Conservation (phyloP, 2,113 vertebrate species). For the Dissostichus mawsoni region DNA sequence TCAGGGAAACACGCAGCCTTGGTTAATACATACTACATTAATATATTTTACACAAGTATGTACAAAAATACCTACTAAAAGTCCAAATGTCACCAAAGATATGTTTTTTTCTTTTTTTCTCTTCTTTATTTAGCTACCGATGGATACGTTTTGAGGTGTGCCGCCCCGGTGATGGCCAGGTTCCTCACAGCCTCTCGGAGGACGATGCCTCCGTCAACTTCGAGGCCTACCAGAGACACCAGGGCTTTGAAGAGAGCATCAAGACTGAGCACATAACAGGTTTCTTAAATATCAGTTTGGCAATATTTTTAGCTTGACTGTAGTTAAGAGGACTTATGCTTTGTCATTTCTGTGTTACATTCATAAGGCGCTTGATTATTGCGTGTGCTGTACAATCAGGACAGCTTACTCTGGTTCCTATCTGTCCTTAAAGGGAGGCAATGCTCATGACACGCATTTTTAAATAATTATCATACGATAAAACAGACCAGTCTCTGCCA, state of each 20-base stretch:
- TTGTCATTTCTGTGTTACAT: neutral
- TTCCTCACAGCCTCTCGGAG: slow-evolving; percentile 82
- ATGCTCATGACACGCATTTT: too few relatives aligned
- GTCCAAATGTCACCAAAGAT: neutral
- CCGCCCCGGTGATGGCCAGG: slow-evolving; percentile 83
- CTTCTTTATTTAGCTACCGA: slow-evolving; percentile 82
- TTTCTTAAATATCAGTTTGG: slow-evolving; percentile 6
- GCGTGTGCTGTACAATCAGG: neutral
- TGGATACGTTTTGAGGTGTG: slow-evolving; percentile 92
- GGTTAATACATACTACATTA: neutral
- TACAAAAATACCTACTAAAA: neutral
- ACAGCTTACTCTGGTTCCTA: neutral
- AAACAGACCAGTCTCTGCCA: too few relatives aligned
- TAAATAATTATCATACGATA: too few relatives aligned
- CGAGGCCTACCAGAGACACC: slow-evolving; percentile 88
- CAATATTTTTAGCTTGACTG: neutral
- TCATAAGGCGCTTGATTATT: neutral
- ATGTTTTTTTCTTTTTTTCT: neutral
- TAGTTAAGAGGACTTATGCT: neutral
- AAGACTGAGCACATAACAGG: slow-evolving; percentile 77
- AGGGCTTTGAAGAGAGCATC: slow-evolving; percentile 77
- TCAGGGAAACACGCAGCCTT: neutral
- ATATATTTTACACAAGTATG: neutral
- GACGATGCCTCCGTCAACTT: slow-evolving; percentile 86
- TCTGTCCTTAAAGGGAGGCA: too few relatives aligned